Percentiles rank a stretch among this genome's conserved stretches.
These are phyloP conservation scores for Peromyscus nudipes DNA, from an alignment of 2,797 vertebrate genomes.

Conservation along the genomic window DNA sequence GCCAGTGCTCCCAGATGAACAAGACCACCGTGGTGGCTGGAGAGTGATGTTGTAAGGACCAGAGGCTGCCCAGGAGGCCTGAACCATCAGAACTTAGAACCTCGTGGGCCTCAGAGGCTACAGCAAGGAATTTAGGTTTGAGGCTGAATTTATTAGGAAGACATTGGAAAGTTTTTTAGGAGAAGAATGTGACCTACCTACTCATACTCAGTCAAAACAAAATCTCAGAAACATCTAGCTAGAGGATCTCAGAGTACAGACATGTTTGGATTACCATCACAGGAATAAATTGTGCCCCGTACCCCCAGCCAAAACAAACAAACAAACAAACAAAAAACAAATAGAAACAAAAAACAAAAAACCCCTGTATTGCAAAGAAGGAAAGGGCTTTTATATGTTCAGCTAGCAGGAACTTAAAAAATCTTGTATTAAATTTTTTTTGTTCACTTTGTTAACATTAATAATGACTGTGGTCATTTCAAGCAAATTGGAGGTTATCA, in stretches of 20 bases:
- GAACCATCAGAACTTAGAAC: background rate
- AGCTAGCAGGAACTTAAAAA: constrained; percentile 20
- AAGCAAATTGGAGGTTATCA: background rate
- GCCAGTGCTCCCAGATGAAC: background rate
- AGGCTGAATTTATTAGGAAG: constrained; percentile 19
- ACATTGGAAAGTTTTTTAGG: background rate
- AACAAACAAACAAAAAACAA: background rate
- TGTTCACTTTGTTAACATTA: constrained; percentile 9
- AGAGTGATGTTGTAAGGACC: background rate
- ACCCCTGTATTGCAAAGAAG: background rate
- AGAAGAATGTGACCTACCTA: background rate
- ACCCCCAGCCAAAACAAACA: too few species aligned
- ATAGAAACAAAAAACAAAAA: background rate
- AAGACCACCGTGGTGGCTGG: background rate
- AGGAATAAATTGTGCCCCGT: background rate
- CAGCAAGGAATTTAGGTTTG: background rate
- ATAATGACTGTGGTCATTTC: background rate
- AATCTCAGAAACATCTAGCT: constrained; percentile 32
- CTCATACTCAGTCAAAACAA: constrained; percentile 41
- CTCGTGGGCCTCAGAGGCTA: background rate
- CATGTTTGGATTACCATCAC: background rate
- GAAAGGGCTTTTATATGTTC: constrained; percentile 10
- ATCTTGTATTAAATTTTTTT: background rate
- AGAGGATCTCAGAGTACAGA: background rate
- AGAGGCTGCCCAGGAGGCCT: background rate